These are phyloP conservation scores for Cepphus grylle DNA, from an alignment of 2,113 vertebrate genomes.

Conservation along the genomic window DNA sequence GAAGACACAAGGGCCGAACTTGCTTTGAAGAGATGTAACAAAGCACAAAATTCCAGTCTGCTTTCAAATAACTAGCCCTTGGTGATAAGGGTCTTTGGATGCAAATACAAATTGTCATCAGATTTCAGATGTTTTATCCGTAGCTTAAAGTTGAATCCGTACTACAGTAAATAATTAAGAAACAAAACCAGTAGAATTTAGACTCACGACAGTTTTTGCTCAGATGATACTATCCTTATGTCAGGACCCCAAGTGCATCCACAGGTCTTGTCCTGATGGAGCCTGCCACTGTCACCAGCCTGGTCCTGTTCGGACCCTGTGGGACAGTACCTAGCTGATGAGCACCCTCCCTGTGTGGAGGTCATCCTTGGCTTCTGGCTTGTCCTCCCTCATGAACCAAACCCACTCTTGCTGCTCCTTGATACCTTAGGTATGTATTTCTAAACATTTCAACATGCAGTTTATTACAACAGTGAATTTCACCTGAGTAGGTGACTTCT, in stretches of 20 bases:
- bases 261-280: not conserved
- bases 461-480: not conserved
- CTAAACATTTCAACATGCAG: not conserved
- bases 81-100: not conserved
- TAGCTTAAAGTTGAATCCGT: not conserved
- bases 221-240: not conserved
- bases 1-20: not conserved
- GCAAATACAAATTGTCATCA: not conserved
- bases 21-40: slow-evolving; percentile 12
- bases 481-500: not conserved
- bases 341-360: not conserved
- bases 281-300: not conserved
- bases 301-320: not conserved
- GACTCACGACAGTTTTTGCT: not conserved
- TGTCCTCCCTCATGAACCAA: not conserved
- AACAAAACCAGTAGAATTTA: not conserved
- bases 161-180: not conserved
- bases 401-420: not conserved
- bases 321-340: not conserved
- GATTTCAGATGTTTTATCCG: not conserved
- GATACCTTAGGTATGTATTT: not conserved
- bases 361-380: not conserved
- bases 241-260: not conserved
- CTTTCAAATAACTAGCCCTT: not conserved
- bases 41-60: slow-evolving; percentile 30